These are phyloP conservation scores for Heteromurus nitidus DNA, from an alignment of 2,888 invertebrate genomes.

Conservation along the genomic window DNA sequence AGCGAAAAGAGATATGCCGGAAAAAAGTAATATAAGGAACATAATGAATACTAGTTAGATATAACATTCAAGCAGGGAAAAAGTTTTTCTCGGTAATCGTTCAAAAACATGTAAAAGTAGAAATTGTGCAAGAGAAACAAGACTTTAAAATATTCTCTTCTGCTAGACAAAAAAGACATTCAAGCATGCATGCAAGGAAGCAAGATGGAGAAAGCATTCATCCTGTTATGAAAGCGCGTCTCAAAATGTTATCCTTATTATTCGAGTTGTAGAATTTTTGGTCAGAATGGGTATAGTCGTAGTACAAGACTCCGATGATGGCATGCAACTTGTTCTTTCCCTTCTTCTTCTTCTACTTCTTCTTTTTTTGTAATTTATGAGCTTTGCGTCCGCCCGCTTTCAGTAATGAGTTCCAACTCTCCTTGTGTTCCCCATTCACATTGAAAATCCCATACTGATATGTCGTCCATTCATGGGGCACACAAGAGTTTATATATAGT, in stretches of 20 bases:
- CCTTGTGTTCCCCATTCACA: slow-evolving; percentile 43
- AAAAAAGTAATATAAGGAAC: too few species aligned
- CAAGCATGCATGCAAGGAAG: slow-evolving; percentile 25
- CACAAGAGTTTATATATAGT: too few species aligned
- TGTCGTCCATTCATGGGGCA: slow-evolving; percentile 40
- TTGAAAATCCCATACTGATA: slow-evolving; percentile 35
- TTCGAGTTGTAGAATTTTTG: not conserved
- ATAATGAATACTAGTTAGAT: too few species aligned
- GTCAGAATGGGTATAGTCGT: not conserved
- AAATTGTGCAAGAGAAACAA: not conserved
- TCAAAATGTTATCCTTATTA: slow-evolving; percentile 28
- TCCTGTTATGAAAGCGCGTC: slow-evolving; percentile 3
- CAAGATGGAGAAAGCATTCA: too few species aligned
- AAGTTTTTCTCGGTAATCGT: slow-evolving; percentile 38
- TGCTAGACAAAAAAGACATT: not conserved
- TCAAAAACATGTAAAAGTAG: slow-evolving; percentile 41
- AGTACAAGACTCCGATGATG: too few species aligned
- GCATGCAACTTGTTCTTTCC: slow-evolving; percentile 43
- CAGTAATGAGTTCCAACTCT: slow-evolving; percentile 60
- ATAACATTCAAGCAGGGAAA: too few species aligned
- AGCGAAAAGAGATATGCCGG: too few species aligned
- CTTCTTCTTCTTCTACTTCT: too few species aligned
- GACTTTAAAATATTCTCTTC: slow-evolving; percentile 25
- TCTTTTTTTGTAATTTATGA: slow-evolving; percentile 54
- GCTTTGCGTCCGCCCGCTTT: slow-evolving; percentile 47